phyloP scores from a whole-genome alignment of 2,888 invertebrate genomes.

The Nymphalis urticae region DNA sequence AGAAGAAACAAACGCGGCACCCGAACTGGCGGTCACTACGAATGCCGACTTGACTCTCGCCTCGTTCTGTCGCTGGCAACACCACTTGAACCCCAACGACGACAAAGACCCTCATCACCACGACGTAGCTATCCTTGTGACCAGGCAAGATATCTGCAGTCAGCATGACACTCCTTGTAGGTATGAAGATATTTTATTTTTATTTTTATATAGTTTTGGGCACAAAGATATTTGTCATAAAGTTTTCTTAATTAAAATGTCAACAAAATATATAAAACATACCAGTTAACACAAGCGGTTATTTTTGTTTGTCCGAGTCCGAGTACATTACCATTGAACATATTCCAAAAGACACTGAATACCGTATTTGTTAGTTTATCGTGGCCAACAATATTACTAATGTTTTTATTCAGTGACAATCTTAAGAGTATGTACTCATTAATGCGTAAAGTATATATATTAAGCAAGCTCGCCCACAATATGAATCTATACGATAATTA shows the following conservation, averaged over 20 bases:
- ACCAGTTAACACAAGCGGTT: too few relatives aligned
- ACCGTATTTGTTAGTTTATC: too few relatives aligned
- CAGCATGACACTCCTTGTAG: conserved; percentile 79
- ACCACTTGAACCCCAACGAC: conserved; percentile 86
- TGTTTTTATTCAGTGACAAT: too few relatives aligned
- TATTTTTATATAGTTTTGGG: background rate
- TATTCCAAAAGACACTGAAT: too few relatives aligned
- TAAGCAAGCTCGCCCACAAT: background rate
- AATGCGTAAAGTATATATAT: conserved; percentile 2
- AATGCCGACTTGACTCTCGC: conserved; percentile 92
- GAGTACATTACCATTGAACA: too few relatives aligned
- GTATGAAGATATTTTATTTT: conserved; percentile 57
- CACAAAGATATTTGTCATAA: background rate
- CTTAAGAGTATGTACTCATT: background rate
- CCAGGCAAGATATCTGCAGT: conserved; percentile 88
- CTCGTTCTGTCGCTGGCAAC: conserved; percentile 94
- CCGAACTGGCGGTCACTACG: conserved; percentile 86
- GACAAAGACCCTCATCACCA: conserved; percentile 93
- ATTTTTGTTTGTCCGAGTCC: too few relatives aligned
- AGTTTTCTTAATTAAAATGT: background rate
- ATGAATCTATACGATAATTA: conserved; percentile 12
- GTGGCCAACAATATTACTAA: background rate
- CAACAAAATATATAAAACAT: background rate
- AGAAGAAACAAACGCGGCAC: conserved; percentile 83
- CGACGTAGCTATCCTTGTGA: conserved; percentile 93